Evolutionary conservation across 2,797 vertebrate species (phyloP), one percentile per base, ranked within the genome.

Genomic region (Sebastes itinus): DNA sequence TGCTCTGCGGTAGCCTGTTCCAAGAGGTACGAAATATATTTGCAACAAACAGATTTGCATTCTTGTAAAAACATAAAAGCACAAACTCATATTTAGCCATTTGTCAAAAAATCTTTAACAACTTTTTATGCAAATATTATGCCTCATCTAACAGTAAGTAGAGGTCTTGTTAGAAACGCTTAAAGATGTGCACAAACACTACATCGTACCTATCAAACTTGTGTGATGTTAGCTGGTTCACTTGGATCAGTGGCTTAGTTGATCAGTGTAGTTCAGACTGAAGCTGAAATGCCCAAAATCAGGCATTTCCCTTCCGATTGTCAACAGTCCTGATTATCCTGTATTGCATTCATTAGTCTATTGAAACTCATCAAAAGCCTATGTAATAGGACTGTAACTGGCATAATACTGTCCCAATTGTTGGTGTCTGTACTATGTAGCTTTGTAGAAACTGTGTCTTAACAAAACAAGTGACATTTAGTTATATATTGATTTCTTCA

Each of bases 1-100:
- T 99, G 99, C 96, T 99, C 99, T 5, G 98, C 98, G 38, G 99
- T 99, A 86, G 99, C 99, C 99, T 99, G 87, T 54, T 68, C 4
- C 10, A 81, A 84, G 27, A 67, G 30, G 6, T 69, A 6, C 8
- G 67, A 61, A 75, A 60, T 68, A 67, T 18, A 77, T 69, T 74
- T 73, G 18, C 14, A 66, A 62, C 14, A 74, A 83, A 70, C 16
- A 30, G 1, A 71, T 82, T 77, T 73, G 27, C 9, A 72, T 74
- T 76, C 27, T 76, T 70, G 12, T 7, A 59, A 38, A 49, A 59
- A n/a, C 14, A 56, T 3, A 32, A 60, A 38, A 0, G 7, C 38
- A 20, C 4, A 74, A 59, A 42, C 6, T 35, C 7, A 20, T 27
- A 32, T 56, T 61, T 13, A 61, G 52, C 9, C 12, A 42, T 68